phyloP scores from a whole-genome alignment of 2,888 invertebrate genomes.

The Pardosa pseudoannulata region DNA sequence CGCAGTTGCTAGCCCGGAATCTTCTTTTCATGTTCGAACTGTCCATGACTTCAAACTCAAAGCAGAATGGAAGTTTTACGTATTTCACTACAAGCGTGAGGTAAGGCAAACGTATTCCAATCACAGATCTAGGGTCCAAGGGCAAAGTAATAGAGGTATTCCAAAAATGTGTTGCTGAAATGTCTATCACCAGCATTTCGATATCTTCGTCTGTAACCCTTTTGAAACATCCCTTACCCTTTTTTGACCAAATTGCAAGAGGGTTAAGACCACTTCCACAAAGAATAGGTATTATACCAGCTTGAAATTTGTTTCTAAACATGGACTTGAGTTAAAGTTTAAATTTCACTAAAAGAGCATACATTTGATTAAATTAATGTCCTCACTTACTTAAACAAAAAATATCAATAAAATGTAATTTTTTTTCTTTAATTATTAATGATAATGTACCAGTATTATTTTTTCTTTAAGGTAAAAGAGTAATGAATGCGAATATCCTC shows the following conservation, averaged over 20 bases:
- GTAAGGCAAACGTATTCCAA: conserved; percentile 62
- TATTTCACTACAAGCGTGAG: conserved; percentile 57
- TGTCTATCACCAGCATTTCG: conserved; percentile 37
- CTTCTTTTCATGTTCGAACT: conserved; percentile 23
- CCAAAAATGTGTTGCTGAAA: conserved; percentile 35
- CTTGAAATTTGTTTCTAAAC: conserved; percentile 60
- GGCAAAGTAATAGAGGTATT: conserved; percentile 52
- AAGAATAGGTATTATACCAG: conserved; percentile 36
- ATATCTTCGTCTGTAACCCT: conserved; percentile 45
- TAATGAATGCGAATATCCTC: too few relatives aligned
- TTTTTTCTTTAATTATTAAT: too few relatives aligned
- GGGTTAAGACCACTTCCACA: conserved; percentile 52
- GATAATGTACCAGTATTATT: too few relatives aligned
- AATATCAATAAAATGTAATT: too few relatives aligned
- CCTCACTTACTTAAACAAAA: too few relatives aligned
- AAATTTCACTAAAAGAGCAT: background rate
- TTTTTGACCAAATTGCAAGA: conserved; percentile 24
- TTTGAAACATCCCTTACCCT: conserved; percentile 35
- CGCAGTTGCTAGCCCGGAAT: conserved; percentile 52
- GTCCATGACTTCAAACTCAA: conserved; percentile 55
- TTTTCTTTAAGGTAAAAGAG: too few relatives aligned
- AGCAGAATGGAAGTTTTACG: conserved; percentile 47
- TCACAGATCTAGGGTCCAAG: background rate
- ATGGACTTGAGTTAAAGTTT: conserved; percentile 4
- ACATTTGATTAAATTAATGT: too few relatives aligned